Evolutionary conservation across 1,140 invertebrate genomes (phyloP), one percentile per base, ranked within the genome.

Genomic region (Panagrolaimus sp.): DNA sequence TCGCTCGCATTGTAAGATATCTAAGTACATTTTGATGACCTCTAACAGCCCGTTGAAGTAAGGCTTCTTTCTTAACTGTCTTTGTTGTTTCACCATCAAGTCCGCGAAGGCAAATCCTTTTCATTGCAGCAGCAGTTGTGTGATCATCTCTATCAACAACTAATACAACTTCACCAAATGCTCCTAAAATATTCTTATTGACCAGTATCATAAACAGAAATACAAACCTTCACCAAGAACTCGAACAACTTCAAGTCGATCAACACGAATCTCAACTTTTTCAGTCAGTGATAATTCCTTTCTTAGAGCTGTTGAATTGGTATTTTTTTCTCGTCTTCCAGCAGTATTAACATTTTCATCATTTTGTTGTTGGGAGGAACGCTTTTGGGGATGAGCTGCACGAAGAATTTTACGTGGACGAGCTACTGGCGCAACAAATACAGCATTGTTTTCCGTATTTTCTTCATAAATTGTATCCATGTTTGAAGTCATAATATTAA

Each of bases 121-220:
- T 76, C 14, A 76, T 69, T 8, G 74, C 74, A 24, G 76, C 17
- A 4, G 63, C 71, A 43, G 44, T 43, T 14, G 17, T 58, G 9
- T 74, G 52, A 55, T 76, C 38, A 43, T 73, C 38, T 47, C 52
- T 45, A 52, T 76, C 71, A 0, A 44, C 32, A 38, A 76, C 62
- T 12, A 76, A 44, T 45, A 75, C 78, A 10, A 76, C 74, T 71
- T 77, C 75, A 14, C 74, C 74, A 44, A 70, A 76, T 9, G 74
- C 58, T 44, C 72, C 72, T 73, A n/a, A 32, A 71, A 45, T 12
- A 21, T 65, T 21, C 7, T 38, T 52, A 24, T 0, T 3, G 0
- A 63, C n/a, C 10, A 71, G 2, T 9, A 72, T 67, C 4, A 75
- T 67, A 14, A 24, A 24, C 9, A 24, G n/a, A 8, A 17, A 65